A percentile compares a stretch with the other conserved stretches of the same genome.
These are phyloP conservation scores for Mastomys coucha DNA, from an alignment of 2,113 vertebrate genomes.

Conservation along the genomic window DNA sequence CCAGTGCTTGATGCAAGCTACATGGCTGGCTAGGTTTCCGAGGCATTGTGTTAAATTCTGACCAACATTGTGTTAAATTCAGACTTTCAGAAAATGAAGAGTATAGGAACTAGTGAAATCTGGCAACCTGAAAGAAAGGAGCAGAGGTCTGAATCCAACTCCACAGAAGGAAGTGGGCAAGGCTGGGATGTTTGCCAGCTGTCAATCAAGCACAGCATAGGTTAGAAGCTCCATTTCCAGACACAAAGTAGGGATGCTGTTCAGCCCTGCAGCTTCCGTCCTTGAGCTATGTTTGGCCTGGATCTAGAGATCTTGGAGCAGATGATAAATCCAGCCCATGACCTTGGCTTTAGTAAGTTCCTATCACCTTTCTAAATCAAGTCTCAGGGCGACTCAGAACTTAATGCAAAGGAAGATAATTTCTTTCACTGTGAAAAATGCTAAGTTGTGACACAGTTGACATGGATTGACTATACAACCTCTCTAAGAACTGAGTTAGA, in stretches of 20 bases:
- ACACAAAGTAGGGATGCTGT: background rate
- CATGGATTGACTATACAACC: background rate
- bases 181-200: background rate
- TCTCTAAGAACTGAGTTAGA: background rate
- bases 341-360: slow-evolving; percentile 27
- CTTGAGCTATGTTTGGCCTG: background rate
- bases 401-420: slow-evolving; percentile 10
- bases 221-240: background rate
- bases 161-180: background rate
- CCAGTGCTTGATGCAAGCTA: background rate
- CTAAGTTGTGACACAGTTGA: background rate
- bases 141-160: background rate
- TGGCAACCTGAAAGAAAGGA: background rate
- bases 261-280: background rate
- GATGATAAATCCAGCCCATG: slow-evolving; percentile 6
- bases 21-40: background rate
- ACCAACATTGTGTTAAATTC: background rate
- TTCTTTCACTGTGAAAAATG: slow-evolving; percentile 48
- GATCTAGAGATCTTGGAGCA: slow-evolving; percentile 56
- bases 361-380: slow-evolving; percentile 20
- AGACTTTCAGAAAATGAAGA: background rate
- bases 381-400: slow-evolving; percentile 35
- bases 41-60: background rate
- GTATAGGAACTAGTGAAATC: background rate
- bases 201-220: background rate